Percentiles rank a stretch among this genome's conserved stretches.
Evolutionary conservation across 2,113 vertebrate genomes (phyloP).

Genomic region (Festucalex cinctus): DNA sequence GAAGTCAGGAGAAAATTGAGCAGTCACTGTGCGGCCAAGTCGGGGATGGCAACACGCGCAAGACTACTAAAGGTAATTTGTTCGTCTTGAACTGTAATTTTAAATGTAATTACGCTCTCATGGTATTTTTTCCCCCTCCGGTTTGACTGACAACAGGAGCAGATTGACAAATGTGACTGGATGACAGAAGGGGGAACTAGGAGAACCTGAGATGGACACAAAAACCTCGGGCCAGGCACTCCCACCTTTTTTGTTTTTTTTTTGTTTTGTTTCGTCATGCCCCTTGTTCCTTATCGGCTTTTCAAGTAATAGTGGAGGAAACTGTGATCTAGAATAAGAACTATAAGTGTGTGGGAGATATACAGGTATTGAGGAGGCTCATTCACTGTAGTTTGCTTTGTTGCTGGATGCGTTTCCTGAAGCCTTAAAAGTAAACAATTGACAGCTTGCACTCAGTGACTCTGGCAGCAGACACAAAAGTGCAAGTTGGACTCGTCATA

Average conservation of each 20-base stretch:
- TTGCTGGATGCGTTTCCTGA: constrained; percentile 43
- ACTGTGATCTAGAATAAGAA: not conserved
- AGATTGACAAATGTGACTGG: constrained; percentile 49
- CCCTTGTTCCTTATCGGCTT: constrained; percentile 32
- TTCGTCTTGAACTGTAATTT: not conserved
- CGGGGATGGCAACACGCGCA: constrained; percentile 14
- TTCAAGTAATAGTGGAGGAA: constrained; percentile 22
- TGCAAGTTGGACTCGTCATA: constrained; percentile 22
- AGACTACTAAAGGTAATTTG: constrained; percentile 54
- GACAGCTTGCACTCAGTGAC: constrained; percentile 29
- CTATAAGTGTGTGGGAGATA: constrained; percentile 9
- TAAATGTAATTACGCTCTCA: not conserved
- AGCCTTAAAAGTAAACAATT: constrained; percentile 46
- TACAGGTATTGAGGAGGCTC: constrained; percentile 23
- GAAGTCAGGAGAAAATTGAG: constrained; percentile 56
- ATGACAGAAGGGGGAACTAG: constrained; percentile 59
- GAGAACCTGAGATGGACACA: constrained; percentile 30
- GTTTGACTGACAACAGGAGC: constrained; percentile 45
- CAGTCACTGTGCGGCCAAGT: constrained; percentile 41
- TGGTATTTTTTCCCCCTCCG: not conserved
- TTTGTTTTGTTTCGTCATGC: constrained; percentile 2
- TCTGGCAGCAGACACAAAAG: constrained; percentile 21
- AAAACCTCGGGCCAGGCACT: constrained; percentile 9
- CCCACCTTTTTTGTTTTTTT: not conserved
- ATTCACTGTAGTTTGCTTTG: constrained; percentile 52